Percentiles rank a stretch among this genome's conserved stretches.
These are phyloP conservation scores for Pithys albifrons DNA, from an alignment of 2,113 vertebrate genomes.

Conservation along the genomic window DNA sequence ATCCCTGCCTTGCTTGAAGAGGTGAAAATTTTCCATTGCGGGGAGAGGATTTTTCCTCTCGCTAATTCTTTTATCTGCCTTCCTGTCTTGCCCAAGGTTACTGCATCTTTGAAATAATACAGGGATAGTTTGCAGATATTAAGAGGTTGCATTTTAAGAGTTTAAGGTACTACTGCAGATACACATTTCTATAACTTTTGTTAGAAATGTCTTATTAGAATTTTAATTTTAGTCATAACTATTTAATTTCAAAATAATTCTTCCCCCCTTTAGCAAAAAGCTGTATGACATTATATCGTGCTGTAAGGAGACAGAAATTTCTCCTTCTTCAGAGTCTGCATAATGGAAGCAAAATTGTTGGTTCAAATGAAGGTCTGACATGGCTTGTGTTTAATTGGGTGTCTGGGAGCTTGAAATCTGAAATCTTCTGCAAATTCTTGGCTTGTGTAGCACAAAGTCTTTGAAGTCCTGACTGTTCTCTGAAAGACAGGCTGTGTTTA, in stretches of 20 bases:
- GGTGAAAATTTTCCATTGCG: constrained; percentile 78
- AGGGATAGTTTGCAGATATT: neutral
- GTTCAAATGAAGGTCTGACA: neutral
- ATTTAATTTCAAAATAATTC: neutral
- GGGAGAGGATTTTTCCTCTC: constrained; percentile 62
- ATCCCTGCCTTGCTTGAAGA: constrained; percentile 68
- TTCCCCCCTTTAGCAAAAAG: neutral
- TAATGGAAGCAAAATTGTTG: neutral
- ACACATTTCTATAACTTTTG: neutral
- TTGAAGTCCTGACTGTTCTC: neutral
- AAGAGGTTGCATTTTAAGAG: neutral
- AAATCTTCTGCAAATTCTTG: neutral
- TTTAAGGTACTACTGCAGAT: neutral
- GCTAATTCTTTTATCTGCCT: neutral
- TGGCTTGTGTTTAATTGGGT: neutral
- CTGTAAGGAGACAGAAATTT: neutral
- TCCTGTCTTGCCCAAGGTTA: neutral
- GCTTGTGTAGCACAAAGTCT: neutral
- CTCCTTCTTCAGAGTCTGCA: neutral
- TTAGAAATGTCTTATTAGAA: neutral
- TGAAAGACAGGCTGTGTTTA: neutral
- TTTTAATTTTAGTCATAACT: neutral
- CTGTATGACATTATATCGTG: neutral
- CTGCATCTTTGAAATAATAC: neutral
- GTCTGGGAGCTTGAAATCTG: neutral